Base-by-base conservation (phyloP, 2,797 vertebrate species). In the Micrastur ruficollis region DNA sequence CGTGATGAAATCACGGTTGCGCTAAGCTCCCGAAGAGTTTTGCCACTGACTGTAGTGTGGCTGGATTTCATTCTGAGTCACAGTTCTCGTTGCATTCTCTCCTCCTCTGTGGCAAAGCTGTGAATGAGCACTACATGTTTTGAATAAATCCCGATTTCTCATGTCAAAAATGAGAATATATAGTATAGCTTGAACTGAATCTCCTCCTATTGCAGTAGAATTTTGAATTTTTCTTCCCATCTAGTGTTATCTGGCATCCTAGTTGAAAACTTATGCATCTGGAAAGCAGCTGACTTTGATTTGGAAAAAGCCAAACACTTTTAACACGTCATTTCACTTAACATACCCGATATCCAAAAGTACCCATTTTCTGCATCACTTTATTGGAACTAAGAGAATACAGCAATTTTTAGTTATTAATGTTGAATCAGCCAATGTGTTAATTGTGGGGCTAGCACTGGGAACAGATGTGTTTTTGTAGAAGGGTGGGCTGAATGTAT, bases 41-140 rank as follows among this genome's bases (percentile, higher is more conserved):
- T 97, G 80, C 66, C 83, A 80, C 81, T 90, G 80, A 89, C 80
- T 89, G 59, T 40, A 79, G 67, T 12, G 22, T 53, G 85, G 80
- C 94, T 95, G 85, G 82, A 93, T 96, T 90, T 94, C 73, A 75
- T 93, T 96, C 74, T 95, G 82, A 97, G 88, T 95, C 88, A 93
- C 62, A 86, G 55, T 76, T 89, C 95, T 86, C 14, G 8, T 81
- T 91, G 85, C 27, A 3, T 90, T 94, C 84, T 92, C 83, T 89
- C 88, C 67, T 95, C 61, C 75, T 91, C 74, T 74, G 90, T 91
- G 74, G 59, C 59, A 92, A 94, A 96, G 78, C 88, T 97, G 93
- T 90, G 78, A 97, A 93, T 87, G 67, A 97, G 65, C 47, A 56
- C 72, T 81, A 86, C 56, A 89, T 59, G 49, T 92, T 95, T 93